A percentile compares a stretch with the other conserved stretches of the same genome.
phyloP scores from a whole-genome alignment of 1,140 invertebrate genomes.

The Maniola jurtina region DNA sequence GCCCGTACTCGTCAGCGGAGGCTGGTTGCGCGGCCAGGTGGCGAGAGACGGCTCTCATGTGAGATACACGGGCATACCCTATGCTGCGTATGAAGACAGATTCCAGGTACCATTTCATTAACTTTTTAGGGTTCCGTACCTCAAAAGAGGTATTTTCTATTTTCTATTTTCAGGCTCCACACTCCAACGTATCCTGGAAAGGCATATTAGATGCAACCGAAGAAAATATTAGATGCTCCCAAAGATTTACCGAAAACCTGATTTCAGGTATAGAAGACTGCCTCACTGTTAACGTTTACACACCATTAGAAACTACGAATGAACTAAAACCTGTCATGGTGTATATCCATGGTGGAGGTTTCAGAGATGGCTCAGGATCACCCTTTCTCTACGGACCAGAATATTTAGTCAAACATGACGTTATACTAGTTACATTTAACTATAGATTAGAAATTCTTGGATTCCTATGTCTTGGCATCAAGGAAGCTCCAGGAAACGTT shows the following conservation, averaged over 20 bases:
- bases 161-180: conserved; percentile 73
- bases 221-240: conserved; percentile 77
- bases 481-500: conserved; percentile 79
- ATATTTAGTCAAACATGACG: conserved; percentile 81
- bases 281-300: conserved; percentile 75
- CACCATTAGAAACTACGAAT: conserved; percentile 44
- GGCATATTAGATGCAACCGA: conserved; percentile 78
- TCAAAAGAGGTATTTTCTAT: too few relatives aligned
- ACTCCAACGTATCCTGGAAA: conserved; percentile 78
- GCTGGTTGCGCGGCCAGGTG: conserved; percentile 46
- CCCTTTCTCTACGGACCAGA: conserved; percentile 79
- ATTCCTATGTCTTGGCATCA: conserved; percentile 80
- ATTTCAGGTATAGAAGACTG: conserved; percentile 71
- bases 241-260: conserved; percentile 59
- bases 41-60: conserved; percentile 46
- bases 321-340: conserved; percentile 74
- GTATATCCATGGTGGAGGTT: conserved; percentile 82
- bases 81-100: conserved; percentile 34
- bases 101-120: conserved; percentile 1
- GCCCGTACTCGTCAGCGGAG: conserved; percentile 39
- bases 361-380: conserved; percentile 77
- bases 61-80: conserved; percentile 50
- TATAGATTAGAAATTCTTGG: conserved; percentile 83
- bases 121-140: too few relatives aligned
- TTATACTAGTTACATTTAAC: conserved; percentile 84